Evolutionary conservation across 2,888 invertebrate genomes (phyloP).

Genomic region (Diaprepes abbreviatus): DNA sequence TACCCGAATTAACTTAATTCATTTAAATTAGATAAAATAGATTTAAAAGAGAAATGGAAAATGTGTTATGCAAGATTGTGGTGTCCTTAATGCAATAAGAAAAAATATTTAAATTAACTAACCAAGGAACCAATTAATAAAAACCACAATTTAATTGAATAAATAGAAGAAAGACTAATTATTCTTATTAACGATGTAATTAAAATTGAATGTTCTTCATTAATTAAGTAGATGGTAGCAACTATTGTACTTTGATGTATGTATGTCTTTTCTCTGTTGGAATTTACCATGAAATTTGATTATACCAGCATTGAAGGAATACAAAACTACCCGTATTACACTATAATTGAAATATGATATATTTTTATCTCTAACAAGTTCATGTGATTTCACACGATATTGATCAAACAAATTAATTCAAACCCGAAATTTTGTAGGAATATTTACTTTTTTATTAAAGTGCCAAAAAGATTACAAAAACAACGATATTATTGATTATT

Average conservation of each 20-base stretch:
- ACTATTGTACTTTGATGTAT: background rate
- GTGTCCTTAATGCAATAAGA: background rate
- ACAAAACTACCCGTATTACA: background rate
- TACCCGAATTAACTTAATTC: background rate
- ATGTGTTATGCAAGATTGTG: background rate
- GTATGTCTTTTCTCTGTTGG: background rate
- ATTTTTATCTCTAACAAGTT: background rate
- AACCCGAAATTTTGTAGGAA: no score
- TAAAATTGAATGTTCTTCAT: constrained; percentile 23
- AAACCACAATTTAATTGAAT: background rate
- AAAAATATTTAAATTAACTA: background rate
- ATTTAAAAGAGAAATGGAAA: no score
- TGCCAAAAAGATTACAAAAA: no score
- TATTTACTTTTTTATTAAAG: no score
- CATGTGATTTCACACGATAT: background rate
- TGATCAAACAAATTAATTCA: background rate
- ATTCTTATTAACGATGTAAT: constrained; percentile 33
- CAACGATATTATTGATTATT: no score
- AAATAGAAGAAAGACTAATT: constrained; percentile 14
- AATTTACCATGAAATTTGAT: background rate
- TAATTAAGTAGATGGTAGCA: background rate
- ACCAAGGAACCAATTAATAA: background rate
- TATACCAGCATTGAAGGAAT: background rate
- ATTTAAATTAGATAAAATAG: background rate
- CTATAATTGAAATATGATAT: background rate